phyloP scores from a whole-genome alignment of 2,888 invertebrate species.

The Eupeodes luniger region DNA sequence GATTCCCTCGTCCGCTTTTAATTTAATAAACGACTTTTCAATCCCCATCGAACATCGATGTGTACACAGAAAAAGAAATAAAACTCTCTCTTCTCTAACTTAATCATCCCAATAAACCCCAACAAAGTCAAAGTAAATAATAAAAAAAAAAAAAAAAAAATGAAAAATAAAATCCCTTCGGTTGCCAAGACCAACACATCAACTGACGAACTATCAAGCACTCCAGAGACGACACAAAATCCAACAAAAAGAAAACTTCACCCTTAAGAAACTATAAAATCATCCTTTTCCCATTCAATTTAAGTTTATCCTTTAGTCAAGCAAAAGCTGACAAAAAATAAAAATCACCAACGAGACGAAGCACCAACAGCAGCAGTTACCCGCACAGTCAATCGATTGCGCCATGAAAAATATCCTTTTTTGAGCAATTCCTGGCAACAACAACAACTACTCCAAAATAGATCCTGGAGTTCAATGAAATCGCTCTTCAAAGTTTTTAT shows the following conservation, averaged over 20 bases:
- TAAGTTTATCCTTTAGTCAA: constrained; percentile 55
- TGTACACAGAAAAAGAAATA: background rate
- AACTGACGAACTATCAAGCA: constrained; percentile 35
- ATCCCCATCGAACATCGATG: constrained; percentile 24
- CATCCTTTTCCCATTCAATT: constrained; percentile 63
- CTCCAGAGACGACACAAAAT: constrained; percentile 5
- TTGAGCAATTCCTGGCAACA: constrained; percentile 29
- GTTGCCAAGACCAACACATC: constrained; percentile 30
- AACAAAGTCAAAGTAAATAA: constrained; percentile 33
- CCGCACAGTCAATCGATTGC: constrained; percentile 56
- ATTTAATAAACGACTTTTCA: constrained; percentile 65
- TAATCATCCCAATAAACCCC: constrained; percentile 67
- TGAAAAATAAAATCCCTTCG: constrained; percentile 39
- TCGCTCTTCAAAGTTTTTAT: constrained; percentile 42
- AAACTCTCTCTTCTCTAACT: constrained; percentile 53
- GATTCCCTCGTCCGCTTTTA: constrained; percentile 38
- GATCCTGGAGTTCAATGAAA: constrained; percentile 39
- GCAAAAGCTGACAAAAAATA: background rate
- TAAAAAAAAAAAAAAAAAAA: constrained; percentile 8
- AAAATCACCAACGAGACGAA: constrained; percentile 22
- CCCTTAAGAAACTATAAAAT: constrained; percentile 61
- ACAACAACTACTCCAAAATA: constrained; percentile 11
- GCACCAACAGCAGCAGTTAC: constrained; percentile 28
- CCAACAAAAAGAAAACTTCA: constrained; percentile 15
- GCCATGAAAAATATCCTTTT: constrained; percentile 44